Base-by-base conservation (phyloP, 2,888 invertebrate genomes). In the Netelia fuscicornis region DNA sequence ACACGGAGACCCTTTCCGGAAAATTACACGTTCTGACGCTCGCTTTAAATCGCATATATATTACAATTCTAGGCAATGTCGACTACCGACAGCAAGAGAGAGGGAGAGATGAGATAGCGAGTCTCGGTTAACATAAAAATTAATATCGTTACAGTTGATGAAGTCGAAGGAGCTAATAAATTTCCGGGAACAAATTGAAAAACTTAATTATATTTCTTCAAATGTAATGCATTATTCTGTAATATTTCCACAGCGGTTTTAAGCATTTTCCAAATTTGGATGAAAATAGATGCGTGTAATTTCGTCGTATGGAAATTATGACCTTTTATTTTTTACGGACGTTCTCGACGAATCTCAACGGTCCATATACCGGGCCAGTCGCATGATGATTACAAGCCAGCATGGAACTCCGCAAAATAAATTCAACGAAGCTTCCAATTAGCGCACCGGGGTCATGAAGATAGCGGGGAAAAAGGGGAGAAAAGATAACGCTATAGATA, bases 11-110 rank as follows among this genome's bases (percentile, higher is more conserved):
- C 67, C 60, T 83, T 77, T 78, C 62, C 72, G 30, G 68, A 78
- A 75, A 79, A 83, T 83, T 78, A 79, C 64, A 79, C 75, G 74
- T 48, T 75, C 30, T 11, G 64, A 70, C 74, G 83, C 68, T 70
- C 74, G 42, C 42, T 68, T 68, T 72, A 68, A 78, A 68, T 74
- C 56, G 67, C 67, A 72, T 62, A 68, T 62, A 78, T 42, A 42
- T 68, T 74, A 58, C 56, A 56, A 56, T 25, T 9, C 10, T 13
- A 65, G 30, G n/a, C 65, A 52, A 9, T 20, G n/a, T 42, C 42
- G 54, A n/a, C 11, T 30, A 44, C 62, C 37, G 23, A 23, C 13
- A 8, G 25, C 20, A 62, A 62, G 48, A 20, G 23, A 76, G 37
- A 23, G 67, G 58, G 25, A 23, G 67, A 67, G 44, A 56, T n/a